phyloP scores from a whole-genome alignment of 2,888 invertebrate species.

The Pyrocoelia pectoralis region DNA sequence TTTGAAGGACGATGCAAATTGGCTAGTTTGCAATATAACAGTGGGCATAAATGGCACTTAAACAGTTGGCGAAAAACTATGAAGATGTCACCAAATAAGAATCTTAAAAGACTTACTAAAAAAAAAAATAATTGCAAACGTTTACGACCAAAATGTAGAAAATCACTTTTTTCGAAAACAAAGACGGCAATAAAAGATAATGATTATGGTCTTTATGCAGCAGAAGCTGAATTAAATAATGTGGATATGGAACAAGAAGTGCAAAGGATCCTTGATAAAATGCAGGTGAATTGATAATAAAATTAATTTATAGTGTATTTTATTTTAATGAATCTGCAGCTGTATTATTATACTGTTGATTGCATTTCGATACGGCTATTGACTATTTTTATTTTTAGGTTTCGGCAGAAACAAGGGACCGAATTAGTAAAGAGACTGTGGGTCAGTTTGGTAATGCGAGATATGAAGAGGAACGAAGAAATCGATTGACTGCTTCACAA shows the following conservation, averaged over 20 bases:
- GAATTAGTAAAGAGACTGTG: not conserved
- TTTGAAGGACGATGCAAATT: too few relatives aligned
- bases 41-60: too few relatives aligned
- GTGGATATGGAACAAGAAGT: not conserved
- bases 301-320: constrained; percentile 3
- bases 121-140: too few relatives aligned
- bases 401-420: not conserved
- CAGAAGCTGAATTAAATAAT: constrained; percentile 3
- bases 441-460: too few relatives aligned
- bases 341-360: not conserved
- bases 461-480: too few relatives aligned
- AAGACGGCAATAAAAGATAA: too few relatives aligned
- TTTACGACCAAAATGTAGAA: not conserved
- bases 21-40: too few relatives aligned
- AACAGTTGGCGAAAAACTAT: too few relatives aligned
- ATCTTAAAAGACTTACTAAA: not conserved
- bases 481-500: not conserved
- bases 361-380: not conserved
- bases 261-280: not conserved
- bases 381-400: too few relatives aligned
- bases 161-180: not conserved
- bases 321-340: constrained; percentile 1
- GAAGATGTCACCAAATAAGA: not conserved
- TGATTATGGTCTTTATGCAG: not conserved
- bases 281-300: not conserved